A percentile compares a stretch with the other conserved stretches of the same genome.
phyloP scores from a whole-genome alignment of 2,888 invertebrate species.

The Latrodectus hesperus region DNA sequence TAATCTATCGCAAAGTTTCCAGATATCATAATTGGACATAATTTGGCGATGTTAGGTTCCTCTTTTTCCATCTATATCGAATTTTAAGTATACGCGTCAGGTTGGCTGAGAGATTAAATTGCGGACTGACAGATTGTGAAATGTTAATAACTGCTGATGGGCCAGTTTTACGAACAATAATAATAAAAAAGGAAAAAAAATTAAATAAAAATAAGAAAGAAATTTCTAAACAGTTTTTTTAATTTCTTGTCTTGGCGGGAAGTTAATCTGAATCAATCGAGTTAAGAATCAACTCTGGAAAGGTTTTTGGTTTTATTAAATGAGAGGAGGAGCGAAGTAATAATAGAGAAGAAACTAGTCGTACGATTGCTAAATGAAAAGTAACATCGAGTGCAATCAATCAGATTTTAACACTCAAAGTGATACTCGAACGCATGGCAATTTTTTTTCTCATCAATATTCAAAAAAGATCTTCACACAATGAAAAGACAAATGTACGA shows the following conservation, averaged over 20 bases:
- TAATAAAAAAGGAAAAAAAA: slow-evolving; percentile 1
- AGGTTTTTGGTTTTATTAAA: slow-evolving; percentile 11
- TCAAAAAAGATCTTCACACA: too few species aligned
- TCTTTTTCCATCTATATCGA: slow-evolving; percentile 22
- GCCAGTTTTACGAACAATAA: slow-evolving; percentile 9
- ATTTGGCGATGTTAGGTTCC: slow-evolving; percentile 23
- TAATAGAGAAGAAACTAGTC: slow-evolving; percentile 6
- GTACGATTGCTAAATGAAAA: slow-evolving; percentile 26
- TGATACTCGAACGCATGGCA: not conserved
- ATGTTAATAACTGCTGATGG: slow-evolving; percentile 43
- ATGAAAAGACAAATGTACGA: too few species aligned
- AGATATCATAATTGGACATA: slow-evolving; percentile 38
- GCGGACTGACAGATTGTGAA: slow-evolving; percentile 39
- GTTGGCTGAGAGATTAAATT: slow-evolving; percentile 13
- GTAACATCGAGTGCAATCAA: slow-evolving; percentile 27
- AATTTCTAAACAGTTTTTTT: slow-evolving; percentile 4
- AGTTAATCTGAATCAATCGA: slow-evolving; percentile 36
- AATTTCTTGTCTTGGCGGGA: not conserved
- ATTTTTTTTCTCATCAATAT: too few species aligned
- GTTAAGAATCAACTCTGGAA: slow-evolving; percentile 1
- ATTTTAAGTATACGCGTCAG: slow-evolving; percentile 34
- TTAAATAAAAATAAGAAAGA: not conserved
- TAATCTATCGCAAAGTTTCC: slow-evolving; percentile 32
- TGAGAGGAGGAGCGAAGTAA: slow-evolving; percentile 13
- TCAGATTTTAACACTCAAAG: slow-evolving; percentile 8